Base-by-base conservation (phyloP, 1,140 invertebrate genomes). In the Tribolium castaneum region DNA sequence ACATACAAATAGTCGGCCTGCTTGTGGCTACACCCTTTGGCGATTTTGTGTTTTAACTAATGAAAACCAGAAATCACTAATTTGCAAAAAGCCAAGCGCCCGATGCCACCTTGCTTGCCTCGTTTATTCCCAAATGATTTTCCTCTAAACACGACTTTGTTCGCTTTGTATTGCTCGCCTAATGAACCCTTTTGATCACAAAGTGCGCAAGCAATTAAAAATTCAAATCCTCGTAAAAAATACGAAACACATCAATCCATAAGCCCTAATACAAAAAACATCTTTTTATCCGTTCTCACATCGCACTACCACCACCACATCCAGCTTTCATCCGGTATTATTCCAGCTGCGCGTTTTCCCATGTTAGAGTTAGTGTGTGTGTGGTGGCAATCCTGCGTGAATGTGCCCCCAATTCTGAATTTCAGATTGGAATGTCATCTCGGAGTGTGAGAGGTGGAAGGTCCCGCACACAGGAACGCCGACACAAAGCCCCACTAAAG, bases 341-440 rank as follows among this genome's bases (percentile, higher is more conserved):
- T 54, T 54, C 25, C 71, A 72, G 70, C 14, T 72, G 70, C 30
- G 71, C 49, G 49, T 51, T 14, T 73, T 73, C 71, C 71, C 71
- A 73, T 73, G 49, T 73, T 52, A 14, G 70, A 13, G 13, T 49
- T 22, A 72, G 19, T 25, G 19, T 22, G 39, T 72, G 14, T 25
- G 49, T 54, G 50, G 50, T 30, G 70, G 50, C 70, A 72, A 72
- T 72, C 70, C 70, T 72, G 39, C 70, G 52, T 73, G 71, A 73
- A 73, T 73, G 49, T 73, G 71, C 22, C 49, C 71, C 30, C 71
- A 52, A 73, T 51, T 54, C 71, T 73, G 71, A 73, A 73, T 54
- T 73, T 73, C 71, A 73, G 71, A 73, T 73, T 73, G 71, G 71
- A 73, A 73, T 73, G 71, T 73, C 49, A 54, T 73, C 71, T 49